phyloP scores from a whole-genome alignment of 1,140 invertebrate genomes.

The Mercenaria mercenaria region DNA sequence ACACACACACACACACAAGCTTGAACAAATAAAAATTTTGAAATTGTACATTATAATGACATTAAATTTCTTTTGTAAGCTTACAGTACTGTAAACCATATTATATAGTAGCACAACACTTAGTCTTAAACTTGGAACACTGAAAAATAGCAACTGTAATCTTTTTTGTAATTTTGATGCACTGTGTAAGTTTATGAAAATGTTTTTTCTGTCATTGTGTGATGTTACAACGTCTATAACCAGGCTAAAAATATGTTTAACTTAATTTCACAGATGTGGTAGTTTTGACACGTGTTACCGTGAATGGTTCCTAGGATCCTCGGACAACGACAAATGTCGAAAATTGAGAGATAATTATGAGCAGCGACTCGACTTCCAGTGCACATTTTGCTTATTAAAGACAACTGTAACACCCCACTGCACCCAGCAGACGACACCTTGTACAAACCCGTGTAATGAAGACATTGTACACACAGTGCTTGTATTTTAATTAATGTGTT shows the following conservation, averaged over 20 bases:
- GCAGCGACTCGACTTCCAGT: slow-evolving; percentile 5
- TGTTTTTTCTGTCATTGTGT: too few relatives aligned
- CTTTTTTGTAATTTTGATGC: too few relatives aligned
- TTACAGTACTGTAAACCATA: background rate
- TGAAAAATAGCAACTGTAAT: background rate
- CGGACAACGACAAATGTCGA: slow-evolving; percentile 53
- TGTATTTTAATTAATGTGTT: too few relatives aligned
- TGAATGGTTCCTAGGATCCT: slow-evolving; percentile 42
- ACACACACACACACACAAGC: too few relatives aligned
- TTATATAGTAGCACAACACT: too few relatives aligned
- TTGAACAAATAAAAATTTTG: too few relatives aligned
- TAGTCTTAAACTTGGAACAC: too few relatives aligned
- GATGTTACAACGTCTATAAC: background rate
- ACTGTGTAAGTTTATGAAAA: background rate
- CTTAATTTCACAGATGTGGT: slow-evolving; percentile 22
- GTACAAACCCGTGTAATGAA: background rate
- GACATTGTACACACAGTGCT: too few relatives aligned
- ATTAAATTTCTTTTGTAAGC: too few relatives aligned
- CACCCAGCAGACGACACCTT: slow-evolving; percentile 12
- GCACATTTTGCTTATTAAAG: slow-evolving; percentile 55
- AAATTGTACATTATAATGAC: too few relatives aligned
- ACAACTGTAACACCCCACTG: slow-evolving; percentile 31
- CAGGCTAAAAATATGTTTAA: background rate
- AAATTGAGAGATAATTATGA: background rate
- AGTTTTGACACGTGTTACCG: slow-evolving; percentile 47